Evolutionary conservation across 2,888 invertebrate species (phyloP), one percentile per base, ranked within the genome.

Genomic region (Drosophila lacicola): DNA sequence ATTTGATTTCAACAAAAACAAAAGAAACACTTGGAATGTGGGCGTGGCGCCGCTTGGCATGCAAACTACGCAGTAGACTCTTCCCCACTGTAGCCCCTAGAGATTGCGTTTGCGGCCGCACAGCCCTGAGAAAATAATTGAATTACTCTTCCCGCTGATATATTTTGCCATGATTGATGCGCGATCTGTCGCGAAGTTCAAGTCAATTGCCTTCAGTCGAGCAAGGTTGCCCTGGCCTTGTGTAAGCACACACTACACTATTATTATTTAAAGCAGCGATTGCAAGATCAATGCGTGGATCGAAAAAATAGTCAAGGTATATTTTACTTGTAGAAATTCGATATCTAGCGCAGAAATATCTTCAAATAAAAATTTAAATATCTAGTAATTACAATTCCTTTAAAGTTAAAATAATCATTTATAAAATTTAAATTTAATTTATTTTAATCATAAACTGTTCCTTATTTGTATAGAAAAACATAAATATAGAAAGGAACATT

Each of bases 161-260:
- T 46, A 17, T 56, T 64, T 65, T 14, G 49, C 76, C 42, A 50
- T 67, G 80, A 77, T 79, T 71, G 72, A 67, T 68, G 62, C 58
- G 61, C 54, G 71, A 67, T 66, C 71, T 64, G 67, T 34, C 29
- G 37, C 49, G 46, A 67, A 60, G 62, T 79, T 68, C 68, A 79
- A 80, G 47, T 68, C 45, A 69, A 73, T 76, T 65, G 56, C 49
- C 47, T 64, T 72, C 49, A 21, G 34, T 47, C 10, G 55, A 19
- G 13, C 39, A 70, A 70, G 44, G 50, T 68, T 45, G 14, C 57
- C 0, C 8, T 29, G 8, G 29, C 29, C 29, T 29, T 8, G 29
- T 29, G 5, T 0, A 21, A 21, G 21, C 21, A 21, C 21, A 21
- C 21, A 21, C 21, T 21, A 25, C 6, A 25, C 6, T 8, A 2